phyloP scores from a whole-genome alignment of 53 echinoderm and acorn worm species.

The Luidia sarsii region DNA sequence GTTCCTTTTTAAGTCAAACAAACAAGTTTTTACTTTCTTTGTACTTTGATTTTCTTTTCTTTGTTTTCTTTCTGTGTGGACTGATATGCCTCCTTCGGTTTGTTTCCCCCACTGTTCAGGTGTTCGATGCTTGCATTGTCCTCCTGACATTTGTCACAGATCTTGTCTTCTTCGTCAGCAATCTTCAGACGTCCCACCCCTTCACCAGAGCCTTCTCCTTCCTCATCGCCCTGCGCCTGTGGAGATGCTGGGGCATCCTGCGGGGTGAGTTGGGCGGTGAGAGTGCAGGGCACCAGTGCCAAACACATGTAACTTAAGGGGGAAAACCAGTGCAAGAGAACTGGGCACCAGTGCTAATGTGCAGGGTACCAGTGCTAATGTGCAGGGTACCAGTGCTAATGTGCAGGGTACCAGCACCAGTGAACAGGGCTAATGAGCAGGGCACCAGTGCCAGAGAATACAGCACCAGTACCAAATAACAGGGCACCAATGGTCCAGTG shows the following conservation, averaged over 20 bases:
- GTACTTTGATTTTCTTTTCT: neutral
- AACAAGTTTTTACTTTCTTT: neutral
- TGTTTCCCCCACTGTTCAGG: slow-evolving; percentile 38
- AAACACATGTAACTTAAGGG: no score
- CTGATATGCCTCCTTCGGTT: neutral
- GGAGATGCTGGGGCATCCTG: slow-evolving; percentile 81
- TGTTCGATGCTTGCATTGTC: slow-evolving; percentile 79
- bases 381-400: no score
- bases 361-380: no score
- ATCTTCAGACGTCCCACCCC: slow-evolving; percentile 12
- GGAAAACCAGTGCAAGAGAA: no score
- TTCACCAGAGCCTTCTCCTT: slow-evolving; percentile 64
- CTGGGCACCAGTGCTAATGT: no score
- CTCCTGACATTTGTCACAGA: slow-evolving; percentile 75
- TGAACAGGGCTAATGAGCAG: no score
- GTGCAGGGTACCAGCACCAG: no score
- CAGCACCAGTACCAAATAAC: no score
- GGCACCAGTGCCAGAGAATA: no score
- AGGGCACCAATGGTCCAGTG: no score
- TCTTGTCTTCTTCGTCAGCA: slow-evolving; percentile 68
- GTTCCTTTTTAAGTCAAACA: neutral
- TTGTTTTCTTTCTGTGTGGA: neutral
- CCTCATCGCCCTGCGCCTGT: slow-evolving; percentile 70
- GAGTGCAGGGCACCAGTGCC: no score
- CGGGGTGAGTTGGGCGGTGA: slow-evolving; percentile 59